Base-by-base conservation (phyloP, 1,140 invertebrate species). In the Tetramorium parvispinum region DNA sequence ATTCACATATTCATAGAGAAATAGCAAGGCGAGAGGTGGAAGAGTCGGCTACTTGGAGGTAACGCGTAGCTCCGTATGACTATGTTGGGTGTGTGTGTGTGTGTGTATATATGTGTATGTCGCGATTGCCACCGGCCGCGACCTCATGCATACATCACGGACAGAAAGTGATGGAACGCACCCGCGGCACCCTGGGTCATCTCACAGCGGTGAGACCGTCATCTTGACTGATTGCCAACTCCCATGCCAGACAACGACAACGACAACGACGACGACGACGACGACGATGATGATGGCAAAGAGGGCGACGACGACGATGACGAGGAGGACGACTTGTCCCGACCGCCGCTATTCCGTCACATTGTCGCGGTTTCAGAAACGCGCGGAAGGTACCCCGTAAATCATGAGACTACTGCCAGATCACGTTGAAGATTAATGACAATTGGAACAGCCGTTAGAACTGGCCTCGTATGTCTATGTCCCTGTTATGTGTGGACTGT, bases 1-100 rank as follows among this genome's bases (percentile, higher is more conserved):
- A 94, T 94, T 94, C 93, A 94, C 94, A 93, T 94, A 94, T 95
- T 95, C 94, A 95, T 95, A 91, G 93, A 83, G 83, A 92, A 92
- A 91, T 88, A 87, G 85, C 81, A 89, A 85, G 76, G 63, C 71
- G 66, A 18, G 55, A 66, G 71, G 40, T 55, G 73, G 66, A 85
- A 77, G 53, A 79, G 83, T 73, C 49, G 71, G 88, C 87, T 88
- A 89, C 65, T 82, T 76, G 70, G 70, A 88, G 49, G 37, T 68
- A 46, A 21, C 37, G 63, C 76, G 59, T 46, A 63, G 43, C 55
- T 70, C 66, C 18, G 51, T 73, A 11, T 79, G 49, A 65, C 46
- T 61, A 40, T 68, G 5, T 68, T 24, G 51, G 51, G 40, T 63
- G 53, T 68, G 68, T 87, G 51, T 59, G 40, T 63, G 53, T 68